Evolutionary conservation across 2,797 vertebrate genomes (phyloP), one percentile per base, ranked within the genome.

Genomic region (Liparis tanakae): DNA sequence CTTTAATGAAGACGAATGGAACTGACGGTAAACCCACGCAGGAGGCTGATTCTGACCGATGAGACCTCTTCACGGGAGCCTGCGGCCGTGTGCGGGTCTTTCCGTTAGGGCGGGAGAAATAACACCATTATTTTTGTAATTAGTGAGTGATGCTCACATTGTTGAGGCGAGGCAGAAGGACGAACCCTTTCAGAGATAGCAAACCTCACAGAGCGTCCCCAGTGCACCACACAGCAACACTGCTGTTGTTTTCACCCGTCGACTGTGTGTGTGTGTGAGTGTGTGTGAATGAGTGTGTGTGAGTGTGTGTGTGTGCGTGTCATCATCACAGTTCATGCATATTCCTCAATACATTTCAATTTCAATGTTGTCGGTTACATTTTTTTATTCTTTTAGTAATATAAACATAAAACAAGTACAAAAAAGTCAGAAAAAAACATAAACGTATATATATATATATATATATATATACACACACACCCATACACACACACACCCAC

Each of bases 311-410:
- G 18, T 51, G 8, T 51, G 48, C 20, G 18, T 20, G 9, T 48
- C 46, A n/a, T 20, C n/a, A 51, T 30, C 25, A 30, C 3, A 72
- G 58, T 20, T 22, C 58, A 36, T 71, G 39, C 39, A 25, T 59
- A 50, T 57, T 41, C 43, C 41, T 72, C 25, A 64, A 55, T 64
- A 46, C 10, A 10, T 37, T 58, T 51, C 10, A 10, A 51, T 22
- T 12, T 12, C 7, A 48, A 18, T 48, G 17, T 30, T 30, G 25
- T 30, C 25, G 25, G 25, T 30, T 30, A 30, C 25, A 30, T 30
- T 30, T 30, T 30, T 30, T 2, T 30, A 30, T 30, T 30, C 25
- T 2, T 30, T 30, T 30, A 30, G 25, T 30, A 30, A 30, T 30
- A 30, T 30, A 30, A 30, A 30, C 25, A 30, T 30, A 30, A 30